Evolutionary conservation across 2,797 vertebrate species (phyloP).

Genomic region (Bovichtus diacanthus): DNA sequence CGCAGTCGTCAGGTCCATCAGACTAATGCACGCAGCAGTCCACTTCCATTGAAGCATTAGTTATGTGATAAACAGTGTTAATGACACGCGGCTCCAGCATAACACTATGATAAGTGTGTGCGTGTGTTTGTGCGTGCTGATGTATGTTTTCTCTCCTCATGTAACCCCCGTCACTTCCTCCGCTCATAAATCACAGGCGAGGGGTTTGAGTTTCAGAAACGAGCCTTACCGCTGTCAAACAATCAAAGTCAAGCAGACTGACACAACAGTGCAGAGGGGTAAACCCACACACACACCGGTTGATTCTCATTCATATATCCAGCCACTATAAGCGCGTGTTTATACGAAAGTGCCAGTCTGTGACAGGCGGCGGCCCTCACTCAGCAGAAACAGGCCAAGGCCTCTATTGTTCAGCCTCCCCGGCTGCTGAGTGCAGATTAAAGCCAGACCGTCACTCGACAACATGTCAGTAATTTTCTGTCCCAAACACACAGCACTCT

Average conservation of each 20-base stretch:
- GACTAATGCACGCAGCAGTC: constrained; percentile 50
- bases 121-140: constrained; percentile 12
- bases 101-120: constrained; percentile 3
- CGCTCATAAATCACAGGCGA: constrained; percentile 76
- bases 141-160: constrained; percentile 67
- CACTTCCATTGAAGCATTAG: constrained; percentile 41
- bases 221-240: constrained; percentile 71
- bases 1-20: constrained; percentile 35
- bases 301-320: constrained; percentile 57
- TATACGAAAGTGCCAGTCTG: constrained; percentile 68
- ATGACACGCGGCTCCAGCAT: constrained; percentile 58
- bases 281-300: constrained; percentile 56
- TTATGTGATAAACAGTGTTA: constrained; percentile 62
- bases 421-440: constrained; percentile 69
- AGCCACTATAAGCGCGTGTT: constrained; percentile 65
- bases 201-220: constrained; percentile 67
- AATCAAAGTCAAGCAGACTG: constrained; percentile 60
- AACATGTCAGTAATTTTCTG: constrained; percentile 74
- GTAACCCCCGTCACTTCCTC: constrained; percentile 67
- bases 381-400: constrained; percentile 59
- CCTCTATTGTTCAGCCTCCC: constrained; percentile 67
- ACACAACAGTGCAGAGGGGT: constrained; percentile 47
- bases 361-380: constrained; percentile 65
- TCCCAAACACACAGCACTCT: constrained; percentile 63
- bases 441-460: constrained; percentile 72